Evolutionary conservation across 1,140 invertebrate genomes (phyloP), one percentile per base, ranked within the genome.

Genomic region (Probaryconus sp.): DNA sequence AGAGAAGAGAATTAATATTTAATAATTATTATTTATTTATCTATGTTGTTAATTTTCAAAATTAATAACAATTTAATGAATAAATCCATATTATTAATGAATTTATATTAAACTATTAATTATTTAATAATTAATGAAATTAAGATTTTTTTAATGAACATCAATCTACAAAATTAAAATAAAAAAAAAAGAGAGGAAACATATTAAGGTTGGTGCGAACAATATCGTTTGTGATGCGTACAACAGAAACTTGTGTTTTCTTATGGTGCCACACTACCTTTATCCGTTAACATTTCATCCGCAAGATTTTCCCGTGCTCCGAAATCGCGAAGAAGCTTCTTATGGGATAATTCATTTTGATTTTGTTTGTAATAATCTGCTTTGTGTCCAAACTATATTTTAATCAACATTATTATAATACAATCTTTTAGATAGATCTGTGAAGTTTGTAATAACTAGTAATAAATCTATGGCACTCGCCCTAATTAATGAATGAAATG

Each of bases 291-390:
- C 89, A 93, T 92, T 78, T 90, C 90, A 63, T 93, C 89, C 9
- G 90, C 90, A 45, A 89, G 85, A 18, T 90, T 88, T 75, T 92
- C 91, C 79, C 89, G 89, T 31, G 92, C 92, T 7, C 92, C 92
- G 69, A 93, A 94, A 77, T 92, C 91, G 30, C 88, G 88, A 9
- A 94, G 81, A 5, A 95, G 82, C 65, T 91, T 89, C 72, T 90
- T 89, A 79, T 94, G 92, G 13, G 91, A 92, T 30, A 96, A 87
- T 37, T 93, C 89, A 24, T 89, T 88, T 47, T 91, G 91, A 79
- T 92, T 91, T 68, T 91, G 89, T 69, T 92, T 89, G 83, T 94
- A 96, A 77, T 92, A 92, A 69, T 95, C 93, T 31, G 94, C 91
- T 50, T 91, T 93, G 31, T 92, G 88, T 33, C 92, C 93, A 76